These are phyloP conservation scores for Apodemia hepburni DNA, from an alignment of 2,888 invertebrate species.

Conservation along the genomic window DNA sequence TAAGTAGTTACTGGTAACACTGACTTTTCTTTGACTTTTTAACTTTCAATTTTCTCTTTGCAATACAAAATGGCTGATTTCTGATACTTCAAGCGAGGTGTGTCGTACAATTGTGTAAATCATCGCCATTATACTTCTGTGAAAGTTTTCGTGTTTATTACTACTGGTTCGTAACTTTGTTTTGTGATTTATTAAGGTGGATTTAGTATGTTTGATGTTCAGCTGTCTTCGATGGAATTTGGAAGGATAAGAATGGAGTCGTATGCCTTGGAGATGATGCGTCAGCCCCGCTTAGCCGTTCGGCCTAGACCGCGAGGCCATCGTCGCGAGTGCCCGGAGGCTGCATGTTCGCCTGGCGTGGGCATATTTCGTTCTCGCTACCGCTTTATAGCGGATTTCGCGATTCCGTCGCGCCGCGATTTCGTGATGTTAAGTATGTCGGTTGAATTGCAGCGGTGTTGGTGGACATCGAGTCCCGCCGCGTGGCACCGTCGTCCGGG, in stretches of 20 bases:
- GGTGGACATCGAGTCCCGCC: constrained; percentile 65
- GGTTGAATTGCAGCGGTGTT: constrained; percentile 71
- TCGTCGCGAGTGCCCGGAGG: constrained; percentile 67
- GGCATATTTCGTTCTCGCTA: constrained; percentile 58
- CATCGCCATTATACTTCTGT: constrained; percentile 69
- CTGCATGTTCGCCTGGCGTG: constrained; percentile 68
- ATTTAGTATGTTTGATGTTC: constrained; percentile 68
- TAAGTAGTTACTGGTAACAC: background rate
- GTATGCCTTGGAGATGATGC: constrained; percentile 39
- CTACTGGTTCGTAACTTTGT: constrained; percentile 78
- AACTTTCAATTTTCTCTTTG: constrained; percentile 20
- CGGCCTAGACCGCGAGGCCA: constrained; percentile 65
- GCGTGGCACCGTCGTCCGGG: constrained; percentile 57
- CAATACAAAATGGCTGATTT: constrained; percentile 69
- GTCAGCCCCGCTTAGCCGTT: constrained; percentile 40
- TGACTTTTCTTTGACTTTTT: background rate
- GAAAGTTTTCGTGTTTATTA: constrained; percentile 72
- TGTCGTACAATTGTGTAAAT: constrained; percentile 60
- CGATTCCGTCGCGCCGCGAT: constrained; percentile 57
- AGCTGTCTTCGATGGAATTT: constrained; percentile 42
- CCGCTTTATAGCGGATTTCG: constrained; percentile 44
- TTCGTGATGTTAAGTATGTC: constrained; percentile 66
- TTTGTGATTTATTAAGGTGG: constrained; percentile 75
- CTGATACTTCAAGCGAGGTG: constrained; percentile 62
- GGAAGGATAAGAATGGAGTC: constrained; percentile 37